These are phyloP conservation scores for Cryptocheilus praepositus DNA, from an alignment of 2,888 invertebrate genomes.

Conservation along the genomic window DNA sequence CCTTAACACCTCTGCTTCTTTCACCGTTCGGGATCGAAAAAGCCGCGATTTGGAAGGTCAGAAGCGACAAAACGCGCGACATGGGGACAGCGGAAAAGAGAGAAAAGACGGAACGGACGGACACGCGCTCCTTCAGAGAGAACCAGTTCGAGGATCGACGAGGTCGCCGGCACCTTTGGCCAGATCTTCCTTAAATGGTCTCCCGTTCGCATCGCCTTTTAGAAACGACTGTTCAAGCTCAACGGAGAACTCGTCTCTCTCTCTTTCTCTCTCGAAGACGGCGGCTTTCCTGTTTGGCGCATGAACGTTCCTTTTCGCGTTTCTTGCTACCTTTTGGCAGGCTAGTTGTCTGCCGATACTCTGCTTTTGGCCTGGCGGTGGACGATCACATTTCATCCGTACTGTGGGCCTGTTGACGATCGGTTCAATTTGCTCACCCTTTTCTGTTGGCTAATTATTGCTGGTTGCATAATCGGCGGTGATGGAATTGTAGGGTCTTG, in stretches of 20 bases:
- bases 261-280: constrained; percentile 11
- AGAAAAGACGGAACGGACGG: not conserved
- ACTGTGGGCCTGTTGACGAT: too few relatives aligned
- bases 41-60: constrained; percentile 37
- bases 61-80: constrained; percentile 32
- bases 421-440: too few relatives aligned
- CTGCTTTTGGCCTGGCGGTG: too few relatives aligned
- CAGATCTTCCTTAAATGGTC: constrained; percentile 69
- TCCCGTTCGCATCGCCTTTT: constrained; percentile 67
- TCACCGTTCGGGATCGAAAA: too few relatives aligned
- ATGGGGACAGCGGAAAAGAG: too few relatives aligned
- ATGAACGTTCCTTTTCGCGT: constrained; percentile 5
- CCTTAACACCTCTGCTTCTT: too few relatives aligned
- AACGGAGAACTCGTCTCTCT: constrained; percentile 41
- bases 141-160: constrained; percentile 54
- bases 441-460: too few relatives aligned
- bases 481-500: too few relatives aligned
- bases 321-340: constrained; percentile 13
- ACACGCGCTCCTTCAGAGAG: constrained; percentile 3
- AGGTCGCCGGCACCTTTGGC: constrained; percentile 56
- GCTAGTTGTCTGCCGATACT: too few relatives aligned
- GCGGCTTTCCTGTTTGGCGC: constrained; percentile 41
- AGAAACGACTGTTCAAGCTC: constrained; percentile 47
- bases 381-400: too few relatives aligned
- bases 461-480: too few relatives aligned